Percentiles rank a stretch among this genome's conserved stretches.
Evolutionary conservation across 2,888 invertebrate genomes (phyloP).

Genomic region (Caenorhabditis wallacei): DNA sequence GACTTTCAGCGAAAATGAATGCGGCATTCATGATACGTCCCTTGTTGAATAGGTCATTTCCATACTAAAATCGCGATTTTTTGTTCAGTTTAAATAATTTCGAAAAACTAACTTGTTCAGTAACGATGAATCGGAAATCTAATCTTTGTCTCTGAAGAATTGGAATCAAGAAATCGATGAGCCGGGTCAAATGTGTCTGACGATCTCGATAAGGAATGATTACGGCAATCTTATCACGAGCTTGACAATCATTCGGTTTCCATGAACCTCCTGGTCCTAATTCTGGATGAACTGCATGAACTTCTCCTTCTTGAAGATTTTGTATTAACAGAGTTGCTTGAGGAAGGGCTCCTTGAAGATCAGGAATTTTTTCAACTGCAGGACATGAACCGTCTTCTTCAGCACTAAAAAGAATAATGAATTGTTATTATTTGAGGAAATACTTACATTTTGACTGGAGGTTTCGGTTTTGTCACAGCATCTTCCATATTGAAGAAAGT

Average conservation of each 20-base stretch:
- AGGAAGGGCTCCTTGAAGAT: constrained; percentile 70
- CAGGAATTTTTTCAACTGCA: constrained; percentile 67
- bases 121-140: constrained; percentile 83
- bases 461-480: constrained; percentile 42
- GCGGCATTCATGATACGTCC: constrained; percentile 83
- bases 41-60: constrained; percentile 83
- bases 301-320: constrained; percentile 76
- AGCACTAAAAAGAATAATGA: constrained; percentile 29
- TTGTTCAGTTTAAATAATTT: too few relatives aligned
- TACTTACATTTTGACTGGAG: constrained; percentile 46
- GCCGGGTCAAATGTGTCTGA: constrained; percentile 81
- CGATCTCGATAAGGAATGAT: constrained; percentile 84
- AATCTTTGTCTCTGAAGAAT: constrained; percentile 81
- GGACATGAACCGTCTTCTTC: constrained; percentile 69
- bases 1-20: constrained; percentile 78
- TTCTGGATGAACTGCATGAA: constrained; percentile 76
- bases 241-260: constrained; percentile 82
- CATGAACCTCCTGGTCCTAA: constrained; percentile 81
- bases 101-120: constrained; percentile 81
- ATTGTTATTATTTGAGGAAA: not conserved
- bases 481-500: constrained; percentile 67
- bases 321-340: constrained; percentile 81
- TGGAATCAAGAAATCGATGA: constrained; percentile 83
- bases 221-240: constrained; percentile 81
- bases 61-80: constrained; percentile 73